Base-by-base conservation (phyloP, 2,797 vertebrate genomes). In the Poeciliopsis presidionis region DNA sequence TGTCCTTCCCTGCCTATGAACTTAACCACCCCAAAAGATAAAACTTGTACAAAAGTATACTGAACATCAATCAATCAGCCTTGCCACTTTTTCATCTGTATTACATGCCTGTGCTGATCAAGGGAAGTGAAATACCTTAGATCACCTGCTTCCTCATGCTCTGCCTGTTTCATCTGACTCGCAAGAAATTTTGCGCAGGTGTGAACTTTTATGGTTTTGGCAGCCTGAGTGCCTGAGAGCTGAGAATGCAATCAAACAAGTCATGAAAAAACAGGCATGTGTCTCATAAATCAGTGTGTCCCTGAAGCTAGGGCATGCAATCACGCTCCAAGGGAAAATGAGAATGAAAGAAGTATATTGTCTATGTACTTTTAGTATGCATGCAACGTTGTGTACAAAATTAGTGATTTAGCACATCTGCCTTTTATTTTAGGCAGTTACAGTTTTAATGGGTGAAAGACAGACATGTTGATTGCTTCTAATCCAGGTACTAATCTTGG, bases 221-320 rank as follows among this genome's bases (percentile, higher is more conserved):
- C 91, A 91, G 80, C 87, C 77, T 16, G 75, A 90, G 80, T 83
- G 80, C 78, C 83, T 12, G 41, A 93, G 91, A 86, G 85, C 88
- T 82, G 86, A 94, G 92, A 95, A 96, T 95, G 94, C 92, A 91
- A 95, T 95, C 94, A 93, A 92, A 95, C 91, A 86, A 94, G 93
- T 96, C 93, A 86, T 93, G 95, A 94, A 92, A 93, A 94, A 95
- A 94, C 93, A 90, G 88, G 87, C 90, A 90, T 86, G 86, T 80
- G 81, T 90, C 89, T 91, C 89, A 89, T 95, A 95, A 96, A 95
- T 95, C 93, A 94, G 75, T 47, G 77, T 76, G 51, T 51, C 86
- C 87, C 90, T 85, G 85, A 86, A 92, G 91, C 86, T 82, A 84
- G 87, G 74, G 86, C 88, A 86, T 84, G 86, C 85, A 86, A 89